A percentile compares a stretch with the other conserved stretches of the same genome.
phyloP scores from a whole-genome alignment of 2,888 invertebrate species.

The Drosophila neotestacea region DNA sequence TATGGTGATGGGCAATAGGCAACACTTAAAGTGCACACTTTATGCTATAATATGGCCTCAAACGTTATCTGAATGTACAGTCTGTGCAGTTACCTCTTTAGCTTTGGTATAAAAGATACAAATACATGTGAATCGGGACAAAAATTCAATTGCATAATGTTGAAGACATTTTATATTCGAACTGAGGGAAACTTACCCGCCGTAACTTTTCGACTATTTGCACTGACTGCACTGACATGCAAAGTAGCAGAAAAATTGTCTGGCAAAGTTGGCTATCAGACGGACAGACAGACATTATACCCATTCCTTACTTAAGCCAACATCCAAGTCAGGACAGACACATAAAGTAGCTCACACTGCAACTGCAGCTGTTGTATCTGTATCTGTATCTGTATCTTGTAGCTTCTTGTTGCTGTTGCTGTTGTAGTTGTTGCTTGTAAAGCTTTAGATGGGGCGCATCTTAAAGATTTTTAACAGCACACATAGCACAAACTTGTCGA shows the following conservation, averaged over 20 bases:
- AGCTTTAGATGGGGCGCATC: slow-evolving; percentile 41
- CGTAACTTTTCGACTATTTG: slow-evolving; percentile 70
- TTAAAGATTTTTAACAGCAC: slow-evolving; percentile 70
- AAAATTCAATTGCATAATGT: slow-evolving; percentile 74
- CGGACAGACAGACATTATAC: slow-evolving; percentile 20
- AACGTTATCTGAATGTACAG: slow-evolving; percentile 63
- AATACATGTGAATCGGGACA: slow-evolving; percentile 10
- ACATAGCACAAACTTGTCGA: slow-evolving; percentile 68
- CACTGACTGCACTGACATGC: slow-evolving; percentile 74
- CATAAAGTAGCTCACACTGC: slow-evolving; percentile 55
- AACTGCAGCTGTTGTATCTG: slow-evolving; percentile 36
- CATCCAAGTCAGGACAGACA: slow-evolving; percentile 41
- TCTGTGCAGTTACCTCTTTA: slow-evolving; percentile 15
- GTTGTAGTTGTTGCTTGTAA: slow-evolving; percentile 42
- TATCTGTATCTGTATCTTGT: slow-evolving; percentile 35
- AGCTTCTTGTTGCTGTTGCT: slow-evolving; percentile 4
- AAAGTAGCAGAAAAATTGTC: slow-evolving; percentile 80
- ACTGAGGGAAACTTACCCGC: slow-evolving; percentile 47
- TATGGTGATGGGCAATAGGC: slow-evolving; percentile 30
- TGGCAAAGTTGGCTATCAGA: slow-evolving; percentile 73
- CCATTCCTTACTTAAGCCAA: slow-evolving; percentile 3
- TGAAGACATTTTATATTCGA: slow-evolving; percentile 27
- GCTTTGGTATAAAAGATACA: slow-evolving; percentile 26
- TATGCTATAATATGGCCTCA: slow-evolving; percentile 54
- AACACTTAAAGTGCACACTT: slow-evolving; percentile 71